Evolutionary conservation across 2,797 vertebrate species (phyloP), one percentile per base, ranked within the genome.

Genomic region (Sebastes minor): DNA sequence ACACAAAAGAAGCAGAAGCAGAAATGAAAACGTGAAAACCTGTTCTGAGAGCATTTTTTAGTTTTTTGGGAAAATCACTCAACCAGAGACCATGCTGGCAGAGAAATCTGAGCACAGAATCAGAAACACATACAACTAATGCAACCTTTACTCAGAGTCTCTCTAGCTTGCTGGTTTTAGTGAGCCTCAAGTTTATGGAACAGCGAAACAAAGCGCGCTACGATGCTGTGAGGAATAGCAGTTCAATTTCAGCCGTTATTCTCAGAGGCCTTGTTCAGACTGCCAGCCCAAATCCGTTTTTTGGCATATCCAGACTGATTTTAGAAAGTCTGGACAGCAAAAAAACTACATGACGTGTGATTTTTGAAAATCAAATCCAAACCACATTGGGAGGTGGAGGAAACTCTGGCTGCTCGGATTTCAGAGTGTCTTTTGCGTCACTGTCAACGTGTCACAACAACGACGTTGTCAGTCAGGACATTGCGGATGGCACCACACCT

Each of bases 1-100:
- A 75, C 71, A 76, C 57, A 64, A 33, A 75, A 52, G 52, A 72
- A 57, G 23, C 52, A 61, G 38, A 74, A 42, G 66, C 59, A 11
- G 20, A 59, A 69, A 69, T 6, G 22, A 61, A 84, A 59, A 83
- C 0, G 4, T 63, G 57, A 77, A 74, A 75, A 52, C 67, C 33
- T 25, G 14, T 32, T 68, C 14, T 38, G 28, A 69, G 30, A n/a
- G 56, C 46, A 14, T 30, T 69, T 30, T 32, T 73, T 28, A 0
- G 12, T 38, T 38, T 28, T 28, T 28, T 18, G 42, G 13, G 23
- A 67, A 49, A 46, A 61, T 61, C 42, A 49, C 27, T 49, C 49
- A 67, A 30, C 28, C 20, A 30, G 71, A 71, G 42, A 66, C 4
- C 14, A 4, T 3, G 30, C 30, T 20, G 53, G 16, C 14, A 53